Base-by-base conservation (phyloP, 1,140 invertebrate genomes). In the Eriocheir sinensis region DNA sequence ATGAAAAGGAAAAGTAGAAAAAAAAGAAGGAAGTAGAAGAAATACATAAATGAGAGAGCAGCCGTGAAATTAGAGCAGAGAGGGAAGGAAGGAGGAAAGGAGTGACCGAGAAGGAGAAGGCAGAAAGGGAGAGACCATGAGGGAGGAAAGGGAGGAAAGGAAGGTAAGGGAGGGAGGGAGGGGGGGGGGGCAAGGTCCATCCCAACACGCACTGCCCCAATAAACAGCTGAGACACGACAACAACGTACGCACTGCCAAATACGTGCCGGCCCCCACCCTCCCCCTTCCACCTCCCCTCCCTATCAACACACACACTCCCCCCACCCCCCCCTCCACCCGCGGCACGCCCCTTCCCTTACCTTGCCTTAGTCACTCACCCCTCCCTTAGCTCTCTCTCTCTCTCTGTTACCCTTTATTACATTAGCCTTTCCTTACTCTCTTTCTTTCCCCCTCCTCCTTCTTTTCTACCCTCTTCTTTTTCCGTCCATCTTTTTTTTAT, bases 181-280 rank as follows among this genome's bases (percentile, higher is more conserved):
- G 60, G 60, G n/a, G 60, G 60, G n/a, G 60, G 21, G 60, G 21
- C 60, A 72, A 72, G 60, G 60, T 72, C 60, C 60, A n/a, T n/a
- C 60, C 60, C 60, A 72, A 72, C 60, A 72, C 60, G 60, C 27
- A 72, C 60, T 72, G 60, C 60, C 60, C 60, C 60, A 72, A 72
- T 72, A 72, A 72, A 72, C 60, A 72, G 60, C 2, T 15, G 53
- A n/a, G 60, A n/a, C 60, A 72, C 60, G 21, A n/a, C 44, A 48
- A 48, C 60, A 72, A 72, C 27, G 60, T 72, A 72, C 60, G 60
- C 60, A 72, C 60, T n/a, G 21, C 60, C 60, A 72, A 72, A 72
- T n/a, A 72, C 27, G 4, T 48, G 4, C 4, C 15, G 4, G 4
- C 44, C 44, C 44, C 44, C 44, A 48, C 44, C 44, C 44, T 48